These are phyloP conservation scores for Ivindomyrus marchei DNA, from an alignment of 2,113 vertebrate genomes.

Conservation along the genomic window DNA sequence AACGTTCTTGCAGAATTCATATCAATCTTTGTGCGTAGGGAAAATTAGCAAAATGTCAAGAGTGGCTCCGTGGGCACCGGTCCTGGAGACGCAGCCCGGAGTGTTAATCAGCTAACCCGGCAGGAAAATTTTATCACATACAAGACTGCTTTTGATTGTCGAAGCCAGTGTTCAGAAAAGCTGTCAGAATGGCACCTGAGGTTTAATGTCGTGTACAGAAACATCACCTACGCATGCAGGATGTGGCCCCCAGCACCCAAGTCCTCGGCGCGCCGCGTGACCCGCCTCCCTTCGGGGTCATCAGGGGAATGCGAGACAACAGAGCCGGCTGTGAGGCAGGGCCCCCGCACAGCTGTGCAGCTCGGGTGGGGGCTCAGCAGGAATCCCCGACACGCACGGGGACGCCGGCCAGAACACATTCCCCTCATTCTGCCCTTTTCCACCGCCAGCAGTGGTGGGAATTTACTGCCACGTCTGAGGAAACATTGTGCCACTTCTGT, in stretches of 20 bases:
- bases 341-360: not conserved
- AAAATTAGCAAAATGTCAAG: not conserved
- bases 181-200: not conserved
- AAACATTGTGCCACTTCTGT: not conserved
- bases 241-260: not conserved
- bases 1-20: not conserved
- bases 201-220: not conserved
- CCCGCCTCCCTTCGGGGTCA: not conserved
- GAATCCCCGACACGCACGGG: not conserved
- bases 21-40: not conserved
- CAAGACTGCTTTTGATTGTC: not conserved
- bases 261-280: not conserved
- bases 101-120: too few relatives aligned
- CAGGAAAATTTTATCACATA: not conserved
- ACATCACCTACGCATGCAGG: not conserved
- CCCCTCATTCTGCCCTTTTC: constrained; percentile 1
- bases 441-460: not conserved
- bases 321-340: not conserved
- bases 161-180: not conserved
- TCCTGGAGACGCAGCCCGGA: not conserved
- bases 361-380: not conserved
- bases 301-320: not conserved
- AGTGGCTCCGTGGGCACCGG: not conserved
- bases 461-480: not conserved
- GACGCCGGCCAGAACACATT: not conserved